Conservation (phyloP, 2,113 vertebrate genomes). For the Phrynosoma platyrhinos region DNA sequence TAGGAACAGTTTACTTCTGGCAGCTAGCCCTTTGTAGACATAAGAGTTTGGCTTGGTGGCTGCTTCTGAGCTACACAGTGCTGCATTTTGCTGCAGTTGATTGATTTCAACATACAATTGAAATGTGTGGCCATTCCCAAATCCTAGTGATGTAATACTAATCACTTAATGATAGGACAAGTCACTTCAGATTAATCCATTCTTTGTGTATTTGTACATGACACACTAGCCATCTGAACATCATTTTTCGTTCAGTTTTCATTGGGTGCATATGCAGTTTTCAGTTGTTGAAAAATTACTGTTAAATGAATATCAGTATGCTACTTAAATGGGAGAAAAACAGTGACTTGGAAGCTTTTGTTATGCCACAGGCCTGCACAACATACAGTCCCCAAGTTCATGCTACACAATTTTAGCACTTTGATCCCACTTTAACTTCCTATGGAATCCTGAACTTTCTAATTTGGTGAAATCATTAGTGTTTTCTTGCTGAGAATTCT, state of each 20-base stretch:
- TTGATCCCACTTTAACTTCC: too few species aligned
- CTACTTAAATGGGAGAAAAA: not conserved
- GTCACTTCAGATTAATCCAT: slow-evolving; percentile 5
- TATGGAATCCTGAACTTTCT: too few species aligned
- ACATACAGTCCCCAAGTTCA: not conserved
- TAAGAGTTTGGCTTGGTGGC: slow-evolving; percentile 39
- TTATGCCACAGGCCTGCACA: not conserved
- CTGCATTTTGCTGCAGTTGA: slow-evolving; percentile 29
- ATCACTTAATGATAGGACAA: not conserved
- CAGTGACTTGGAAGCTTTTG: not conserved
- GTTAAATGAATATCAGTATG: not conserved
- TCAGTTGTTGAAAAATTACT: not conserved
- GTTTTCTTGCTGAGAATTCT: too few species aligned
- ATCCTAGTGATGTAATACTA: slow-evolving; percentile 13
- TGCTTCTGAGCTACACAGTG: slow-evolving; percentile 55
- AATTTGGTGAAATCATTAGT: too few species aligned
- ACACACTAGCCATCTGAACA: not conserved
- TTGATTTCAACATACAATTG: slow-evolving; percentile 47
- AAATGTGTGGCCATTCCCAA: slow-evolving; percentile 12
- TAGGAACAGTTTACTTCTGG: slow-evolving; percentile 66
- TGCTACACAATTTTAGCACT: not conserved
- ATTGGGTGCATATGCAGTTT: not conserved
- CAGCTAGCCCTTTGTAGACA: slow-evolving; percentile 65
- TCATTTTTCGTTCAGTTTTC: not conserved
- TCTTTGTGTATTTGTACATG: not conserved